phyloP scores from a whole-genome alignment of 2,113 vertebrate genomes.

The Tenrec ecaudatus region DNA sequence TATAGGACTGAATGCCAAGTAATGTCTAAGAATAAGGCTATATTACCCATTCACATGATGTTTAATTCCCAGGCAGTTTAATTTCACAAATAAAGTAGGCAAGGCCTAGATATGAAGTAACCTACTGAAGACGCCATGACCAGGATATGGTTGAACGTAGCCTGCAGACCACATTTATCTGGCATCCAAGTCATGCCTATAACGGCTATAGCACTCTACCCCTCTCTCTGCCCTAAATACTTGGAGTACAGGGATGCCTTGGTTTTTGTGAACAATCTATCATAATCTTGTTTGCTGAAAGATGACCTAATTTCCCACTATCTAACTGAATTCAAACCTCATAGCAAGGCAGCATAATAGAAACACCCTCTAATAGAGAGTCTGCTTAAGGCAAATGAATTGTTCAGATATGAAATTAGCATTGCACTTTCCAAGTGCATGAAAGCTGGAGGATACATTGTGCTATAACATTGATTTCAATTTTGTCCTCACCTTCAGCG shows the following conservation, averaged over 20 bases:
- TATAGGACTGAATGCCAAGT: background rate
- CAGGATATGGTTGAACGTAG: fast-evolving
- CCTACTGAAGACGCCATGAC: background rate
- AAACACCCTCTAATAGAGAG: background rate
- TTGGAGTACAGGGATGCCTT: no score
- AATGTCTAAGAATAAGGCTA: background rate
- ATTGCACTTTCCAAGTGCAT: conserved; percentile 35
- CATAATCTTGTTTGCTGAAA: conserved; percentile 56
- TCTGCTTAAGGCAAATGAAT: conserved; percentile 73
- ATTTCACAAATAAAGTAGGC: background rate
- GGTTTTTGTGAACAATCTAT: background rate
- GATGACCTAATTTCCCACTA: conserved; percentile 40
- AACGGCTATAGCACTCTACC: no score
- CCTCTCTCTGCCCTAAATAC: background rate
- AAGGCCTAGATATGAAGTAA: background rate
- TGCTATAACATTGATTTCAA: conserved; percentile 64
- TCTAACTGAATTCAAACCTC: conserved; percentile 58
- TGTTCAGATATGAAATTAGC: conserved; percentile 61
- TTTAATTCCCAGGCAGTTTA: background rate
- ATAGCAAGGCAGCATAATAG: conserved; percentile 9
- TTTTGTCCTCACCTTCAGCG: conserved; percentile 68
- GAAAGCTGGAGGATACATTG: conserved; percentile 38
- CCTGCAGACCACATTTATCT: no score
- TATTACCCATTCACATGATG: background rate
- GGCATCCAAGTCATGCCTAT: background rate